Conservation (phyloP, 2,888 invertebrate species). For the Melinaea marsaeus region DNA sequence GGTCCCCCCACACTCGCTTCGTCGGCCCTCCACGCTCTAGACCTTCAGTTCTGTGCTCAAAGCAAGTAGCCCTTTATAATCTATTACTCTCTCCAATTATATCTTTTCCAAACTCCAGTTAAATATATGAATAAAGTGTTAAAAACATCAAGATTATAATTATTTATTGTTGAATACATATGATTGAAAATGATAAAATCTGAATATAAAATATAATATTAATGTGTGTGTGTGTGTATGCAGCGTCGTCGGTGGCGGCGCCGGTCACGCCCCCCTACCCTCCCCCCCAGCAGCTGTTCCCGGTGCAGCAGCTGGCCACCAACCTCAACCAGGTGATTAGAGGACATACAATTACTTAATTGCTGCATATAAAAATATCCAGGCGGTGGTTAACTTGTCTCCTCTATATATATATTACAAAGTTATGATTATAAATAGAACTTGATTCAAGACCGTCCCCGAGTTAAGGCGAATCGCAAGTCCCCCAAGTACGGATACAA, state of each 20-base stretch:
- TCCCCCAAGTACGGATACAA: conserved; percentile 86
- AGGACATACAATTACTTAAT: too few relatives aligned
- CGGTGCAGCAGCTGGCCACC: conserved; percentile 72
- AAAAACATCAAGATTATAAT: neutral
- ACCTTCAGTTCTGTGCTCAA: conserved; percentile 73
- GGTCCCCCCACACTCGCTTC: conserved; percentile 73
- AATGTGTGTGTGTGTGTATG: conserved; percentile 10
- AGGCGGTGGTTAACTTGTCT: too few relatives aligned
- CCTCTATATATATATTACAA: too few relatives aligned
- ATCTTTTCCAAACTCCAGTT: neutral
- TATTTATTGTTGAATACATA: too few relatives aligned
- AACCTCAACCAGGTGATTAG: conserved; percentile 63
- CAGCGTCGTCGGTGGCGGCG: conserved; percentile 61
- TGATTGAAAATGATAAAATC: too few relatives aligned
- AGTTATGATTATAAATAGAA: conserved; percentile 36
- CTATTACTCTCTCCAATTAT: neutral
- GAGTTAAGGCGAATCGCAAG: conserved; percentile 89
- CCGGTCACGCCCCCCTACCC: conserved; percentile 67
- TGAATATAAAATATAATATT: too few relatives aligned
- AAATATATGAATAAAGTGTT: neutral
- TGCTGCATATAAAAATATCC: too few relatives aligned
- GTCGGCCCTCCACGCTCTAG: conserved; percentile 72
- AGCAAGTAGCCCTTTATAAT: conserved; percentile 52
- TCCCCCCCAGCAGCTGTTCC: conserved; percentile 67
- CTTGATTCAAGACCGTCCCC: conserved; percentile 87